Evolutionary conservation across 2,888 invertebrate species (phyloP).

Genomic region (Cyaniris semiargus): DNA sequence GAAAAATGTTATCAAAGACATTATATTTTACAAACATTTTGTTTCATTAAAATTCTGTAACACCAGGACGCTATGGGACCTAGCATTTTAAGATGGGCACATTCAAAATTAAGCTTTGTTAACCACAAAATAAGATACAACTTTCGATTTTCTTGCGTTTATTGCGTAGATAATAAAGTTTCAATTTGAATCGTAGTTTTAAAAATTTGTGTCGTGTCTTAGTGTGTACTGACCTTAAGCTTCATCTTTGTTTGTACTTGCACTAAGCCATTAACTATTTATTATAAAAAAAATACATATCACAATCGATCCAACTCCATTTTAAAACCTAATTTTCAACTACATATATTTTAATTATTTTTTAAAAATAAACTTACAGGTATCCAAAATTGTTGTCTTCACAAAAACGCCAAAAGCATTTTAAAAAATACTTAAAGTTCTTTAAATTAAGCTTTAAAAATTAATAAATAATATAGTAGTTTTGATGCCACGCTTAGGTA

Average conservation of each 20-base stretch:
- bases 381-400: neutral
- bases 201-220: neutral
- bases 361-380: too few relatives aligned
- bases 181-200: neutral
- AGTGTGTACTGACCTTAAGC: too few relatives aligned
- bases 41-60: too few relatives aligned
- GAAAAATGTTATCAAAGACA: too few relatives aligned
- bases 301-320: neutral
- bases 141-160: neutral
- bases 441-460: neutral
- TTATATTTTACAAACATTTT: too few relatives aligned
- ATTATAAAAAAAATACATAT: too few relatives aligned
- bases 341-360: too few relatives aligned
- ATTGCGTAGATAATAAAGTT: neutral
- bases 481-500: slow-evolving; percentile 3
- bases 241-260: too few relatives aligned
- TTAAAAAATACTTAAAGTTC: neutral
- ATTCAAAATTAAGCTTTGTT: too few relatives aligned
- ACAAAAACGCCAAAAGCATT: neutral
- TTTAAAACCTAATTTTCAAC: neutral
- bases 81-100: too few relatives aligned
- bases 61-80: too few relatives aligned
- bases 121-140: neutral
- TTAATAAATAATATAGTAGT: neutral
- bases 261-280: too few relatives aligned